Evolutionary conservation across 2,888 invertebrate genomes (phyloP), one percentile per base, ranked within the genome.

Genomic region (Agriopis marginaria): DNA sequence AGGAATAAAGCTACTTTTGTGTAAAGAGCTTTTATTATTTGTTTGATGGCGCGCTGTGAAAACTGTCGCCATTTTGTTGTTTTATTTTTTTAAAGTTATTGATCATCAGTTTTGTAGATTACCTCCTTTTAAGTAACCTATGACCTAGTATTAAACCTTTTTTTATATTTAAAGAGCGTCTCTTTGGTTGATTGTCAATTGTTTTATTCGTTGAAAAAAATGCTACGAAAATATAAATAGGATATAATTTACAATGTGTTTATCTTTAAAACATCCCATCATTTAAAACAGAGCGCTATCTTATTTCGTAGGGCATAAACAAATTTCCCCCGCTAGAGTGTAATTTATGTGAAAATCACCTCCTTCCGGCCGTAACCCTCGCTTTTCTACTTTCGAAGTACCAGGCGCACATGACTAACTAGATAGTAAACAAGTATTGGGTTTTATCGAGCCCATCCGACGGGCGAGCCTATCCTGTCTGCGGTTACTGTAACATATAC

Each of bases 381-480:
- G 60, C 68, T 50, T 60, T 69, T 56, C 64, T 61, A 69, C 64
- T 61, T 68, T 65, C 61, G 7, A 63, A 56, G 64, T 64, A 69
- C 68, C 50, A 64, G 61, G 64, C 53, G 14, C n/a, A 0, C 60
- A 64, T 64, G 14, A 51, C 51, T 45, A 11, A 11, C 44, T 44
- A 40, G 51, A 45, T 61, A 63, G 67, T 58, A 63, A 69, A 69
- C 69, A 8, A 62, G 69, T 69, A 65, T 64, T 62, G 51, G 59
- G 39, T 63, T 65, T 45, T 68, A 55, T 68, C 44, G 51, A n/a
- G 23, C 62, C 51, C 53, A 69, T 56, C 64, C 64, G 64, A 61
- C 12, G 47, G 63, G 55, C 56, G 10, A 63, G 70, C 70, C 66
- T 59, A 70, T 70, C 70, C 70, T 70, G 69, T 58, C n/a, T 68